Conservation (phyloP, 2,113 vertebrate genomes). For the Chunga burmeisteri region DNA sequence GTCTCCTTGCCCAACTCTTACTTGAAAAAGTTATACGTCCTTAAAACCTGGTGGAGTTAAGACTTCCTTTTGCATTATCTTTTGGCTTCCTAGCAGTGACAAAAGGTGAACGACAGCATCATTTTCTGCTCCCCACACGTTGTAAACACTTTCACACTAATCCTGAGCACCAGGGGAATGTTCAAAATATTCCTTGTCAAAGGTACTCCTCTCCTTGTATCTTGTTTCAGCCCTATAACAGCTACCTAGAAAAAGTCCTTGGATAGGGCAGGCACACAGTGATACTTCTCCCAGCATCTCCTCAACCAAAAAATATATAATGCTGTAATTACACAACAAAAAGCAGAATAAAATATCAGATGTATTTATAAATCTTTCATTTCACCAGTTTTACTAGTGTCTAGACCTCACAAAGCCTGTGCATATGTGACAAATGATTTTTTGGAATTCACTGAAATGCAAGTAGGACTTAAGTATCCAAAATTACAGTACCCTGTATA, state of each 20-base stretch:
- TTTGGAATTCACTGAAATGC: neutral
- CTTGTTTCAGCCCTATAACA: neutral
- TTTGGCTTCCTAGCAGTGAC: neutral
- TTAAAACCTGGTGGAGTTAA: neutral
- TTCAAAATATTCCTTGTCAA: neutral
- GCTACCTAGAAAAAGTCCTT: neutral
- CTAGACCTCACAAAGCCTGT: neutral
- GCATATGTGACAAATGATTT: fast-evolving
- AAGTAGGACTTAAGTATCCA: fast-evolving
- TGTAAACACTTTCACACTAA: neutral
- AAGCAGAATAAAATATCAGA: neutral
- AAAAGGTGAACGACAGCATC: neutral
- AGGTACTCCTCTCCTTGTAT: neutral
- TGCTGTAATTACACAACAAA: neutral
- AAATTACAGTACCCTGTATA: neutral
- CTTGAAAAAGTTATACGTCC: neutral
- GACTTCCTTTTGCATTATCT: neutral
- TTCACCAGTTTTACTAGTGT: neutral
- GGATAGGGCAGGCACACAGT: neutral
- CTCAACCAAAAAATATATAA: neutral
- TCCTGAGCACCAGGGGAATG: neutral
- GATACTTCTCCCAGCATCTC: neutral
- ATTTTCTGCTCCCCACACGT: neutral
- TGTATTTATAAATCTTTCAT: neutral
- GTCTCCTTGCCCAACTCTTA: neutral